A percentile compares a stretch with the other conserved stretches of the same genome.
These are phyloP conservation scores for Tribolium madens DNA, from an alignment of 1,140 invertebrate species.

Conservation along the genomic window DNA sequence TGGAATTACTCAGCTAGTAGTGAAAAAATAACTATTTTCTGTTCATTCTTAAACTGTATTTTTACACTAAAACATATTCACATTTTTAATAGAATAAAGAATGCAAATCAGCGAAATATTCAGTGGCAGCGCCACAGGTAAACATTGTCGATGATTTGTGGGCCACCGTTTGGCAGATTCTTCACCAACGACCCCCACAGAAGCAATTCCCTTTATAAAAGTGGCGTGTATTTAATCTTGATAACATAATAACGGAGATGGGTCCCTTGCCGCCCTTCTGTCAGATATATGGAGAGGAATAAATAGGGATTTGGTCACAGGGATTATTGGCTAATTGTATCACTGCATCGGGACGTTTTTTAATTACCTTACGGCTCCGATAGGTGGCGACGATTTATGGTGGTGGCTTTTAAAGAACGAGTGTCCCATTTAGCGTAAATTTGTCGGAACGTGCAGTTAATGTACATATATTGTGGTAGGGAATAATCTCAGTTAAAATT, in stretches of 20 bases:
- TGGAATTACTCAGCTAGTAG: too few relatives aligned
- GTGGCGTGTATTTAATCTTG: conserved; percentile 56
- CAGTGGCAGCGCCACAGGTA: conserved; percentile 7
- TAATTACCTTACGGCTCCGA: conserved; percentile 35
- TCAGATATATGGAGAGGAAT: conserved; percentile 62
- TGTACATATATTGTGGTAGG: neutral
- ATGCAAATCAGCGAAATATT: conserved; percentile 5
- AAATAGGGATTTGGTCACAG: conserved; percentile 60
- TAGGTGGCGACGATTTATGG: conserved; percentile 41
- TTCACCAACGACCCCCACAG: conserved; percentile 24
- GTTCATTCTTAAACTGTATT: too few relatives aligned
- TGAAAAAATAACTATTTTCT: too few relatives aligned
- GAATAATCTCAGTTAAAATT: conserved; percentile 3
- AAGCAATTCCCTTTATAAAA: conserved; percentile 50
- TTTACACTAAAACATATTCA: too few relatives aligned
- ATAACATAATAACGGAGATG: conserved; percentile 59
- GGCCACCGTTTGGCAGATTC: conserved; percentile 1
- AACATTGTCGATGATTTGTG: conserved; percentile 13
- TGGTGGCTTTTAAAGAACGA: conserved; percentile 3
- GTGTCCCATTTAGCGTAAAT: neutral
- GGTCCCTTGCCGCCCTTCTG: conserved; percentile 59
- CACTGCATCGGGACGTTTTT: conserved; percentile 42
- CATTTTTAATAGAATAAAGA: too few relatives aligned
- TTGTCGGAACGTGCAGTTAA: neutral
- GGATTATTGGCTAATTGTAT: conserved; percentile 62